These are phyloP conservation scores for Vulpes ferrilata DNA, from an alignment of 2,113 vertebrate genomes.

Conservation along the genomic window DNA sequence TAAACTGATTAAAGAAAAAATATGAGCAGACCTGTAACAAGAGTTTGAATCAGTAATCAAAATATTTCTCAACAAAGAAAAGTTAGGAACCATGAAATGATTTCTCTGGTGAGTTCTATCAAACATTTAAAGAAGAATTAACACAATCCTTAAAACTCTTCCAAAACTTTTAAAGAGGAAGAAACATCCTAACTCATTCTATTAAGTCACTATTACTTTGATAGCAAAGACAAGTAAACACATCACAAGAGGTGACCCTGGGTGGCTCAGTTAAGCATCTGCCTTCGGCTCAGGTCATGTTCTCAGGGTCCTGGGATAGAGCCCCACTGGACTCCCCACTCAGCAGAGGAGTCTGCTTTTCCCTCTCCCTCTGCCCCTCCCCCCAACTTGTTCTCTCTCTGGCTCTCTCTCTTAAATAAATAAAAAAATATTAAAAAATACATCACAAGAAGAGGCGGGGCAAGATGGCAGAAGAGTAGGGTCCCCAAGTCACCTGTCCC, in stretches of 20 bases:
- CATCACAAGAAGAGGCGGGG: not conserved
- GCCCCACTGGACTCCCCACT: not conserved
- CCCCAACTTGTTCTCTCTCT: not conserved
- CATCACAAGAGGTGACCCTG: not conserved
- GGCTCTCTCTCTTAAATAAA: not conserved
- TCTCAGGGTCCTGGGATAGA: not conserved
- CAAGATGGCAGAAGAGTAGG: no score
- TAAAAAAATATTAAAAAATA: not conserved
- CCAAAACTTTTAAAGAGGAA: not conserved
- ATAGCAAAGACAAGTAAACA: not conserved
- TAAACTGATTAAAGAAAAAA: conserved; percentile 14
- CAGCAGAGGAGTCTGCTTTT: not conserved
- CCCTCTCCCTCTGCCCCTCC: not conserved
- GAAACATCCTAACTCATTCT: not conserved
- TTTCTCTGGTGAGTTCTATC: not conserved
- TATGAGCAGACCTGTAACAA: not conserved
- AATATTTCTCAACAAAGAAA: not conserved
- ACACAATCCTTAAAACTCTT: not conserved
- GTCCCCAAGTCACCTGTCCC: no score
- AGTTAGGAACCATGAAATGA: not conserved
- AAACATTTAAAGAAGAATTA: not conserved
- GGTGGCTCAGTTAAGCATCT: not conserved
- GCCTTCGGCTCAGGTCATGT: not conserved
- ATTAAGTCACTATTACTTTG: not conserved
- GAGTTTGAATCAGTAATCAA: not conserved